Evolutionary conservation across 2,888 invertebrate species (phyloP), one percentile per base, ranked within the genome.

Genomic region (Amblyteles armatorius): DNA sequence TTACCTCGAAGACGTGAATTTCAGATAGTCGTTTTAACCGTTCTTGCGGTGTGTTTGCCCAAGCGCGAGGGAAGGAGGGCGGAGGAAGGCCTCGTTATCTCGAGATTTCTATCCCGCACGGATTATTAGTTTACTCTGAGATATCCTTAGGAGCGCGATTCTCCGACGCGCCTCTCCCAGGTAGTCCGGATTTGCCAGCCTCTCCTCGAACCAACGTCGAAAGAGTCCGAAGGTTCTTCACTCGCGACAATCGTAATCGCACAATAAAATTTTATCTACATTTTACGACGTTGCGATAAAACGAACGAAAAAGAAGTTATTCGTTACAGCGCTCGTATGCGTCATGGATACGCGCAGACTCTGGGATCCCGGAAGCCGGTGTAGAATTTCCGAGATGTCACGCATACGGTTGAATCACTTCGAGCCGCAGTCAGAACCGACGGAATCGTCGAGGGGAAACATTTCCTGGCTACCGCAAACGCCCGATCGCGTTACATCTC

Each of bases 321-420:
- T 9, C 40, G 55, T 57, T 36, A 5, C 7, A 40, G 22, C 36
- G 40, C 57, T 40, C 7, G 29, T 9, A n/a, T 9, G 22, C 48
- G 26, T 48, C 63, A 63, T 40, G 11, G n/a, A 65, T 36, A 36
- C n/a, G 6, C 55, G 48, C 55, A 11, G 7, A 6, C 36, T 48
- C 44, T 16, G 29, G 29, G 55, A 65, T 83, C 67, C 82, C 87
- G 87, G 89, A 89, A 87, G 82, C 77, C 52, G 26, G 78, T 76
- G 67, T 84, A 82, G 50, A 79, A 78, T 87, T 85, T 88, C 83
- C 55, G 16, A 68, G 40, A 26, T 55, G 52, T 52, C 57, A 11
- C 9, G 22, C 40, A 57, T 40, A 57, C 63, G 13, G n/a, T 26
- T n/a, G 60, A 76, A 50, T 76, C 74, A 29, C 60, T 48, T 65